Percentiles rank a stretch among this genome's conserved stretches.
Conservation (phyloP, 2,888 invertebrate genomes). For the Latrodectus elegans region DNA sequence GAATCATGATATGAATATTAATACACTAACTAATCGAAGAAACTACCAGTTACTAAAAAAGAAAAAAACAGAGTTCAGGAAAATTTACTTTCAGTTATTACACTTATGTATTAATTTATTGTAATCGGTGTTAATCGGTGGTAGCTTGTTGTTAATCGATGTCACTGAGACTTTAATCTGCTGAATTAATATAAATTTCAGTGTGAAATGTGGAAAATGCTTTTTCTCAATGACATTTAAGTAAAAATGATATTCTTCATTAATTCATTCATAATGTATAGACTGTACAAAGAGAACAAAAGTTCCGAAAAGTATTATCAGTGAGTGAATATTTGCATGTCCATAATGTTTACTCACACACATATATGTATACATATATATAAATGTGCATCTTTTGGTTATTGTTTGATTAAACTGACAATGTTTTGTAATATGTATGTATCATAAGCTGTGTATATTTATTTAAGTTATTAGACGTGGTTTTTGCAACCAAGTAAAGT, state of each 20-base stretch:
- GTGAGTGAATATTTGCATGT: conserved; percentile 27
- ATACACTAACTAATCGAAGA: too few species aligned
- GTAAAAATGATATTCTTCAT: background rate
- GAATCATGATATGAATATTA: conserved; percentile 14
- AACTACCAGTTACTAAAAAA: too few species aligned
- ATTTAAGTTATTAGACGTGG: conserved; percentile 67
- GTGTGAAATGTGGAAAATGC: too few species aligned
- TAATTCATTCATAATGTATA: background rate
- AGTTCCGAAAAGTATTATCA: conserved; percentile 43
- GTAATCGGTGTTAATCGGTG: too few species aligned
- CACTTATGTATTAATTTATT: too few species aligned
- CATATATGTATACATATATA: background rate
- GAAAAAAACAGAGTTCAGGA: too few species aligned
- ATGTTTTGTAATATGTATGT: conserved; percentile 27
- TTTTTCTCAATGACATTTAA: too few species aligned
- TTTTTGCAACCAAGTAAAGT: conserved; percentile 40
- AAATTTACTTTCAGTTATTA: too few species aligned
- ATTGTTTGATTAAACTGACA: conserved; percentile 8
- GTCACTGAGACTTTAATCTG: too few species aligned
- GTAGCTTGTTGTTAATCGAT: too few species aligned
- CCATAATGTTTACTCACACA: conserved; percentile 23
- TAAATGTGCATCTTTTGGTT: conserved; percentile 20
- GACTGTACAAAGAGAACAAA: conserved; percentile 30
- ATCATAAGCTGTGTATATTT: conserved; percentile 45
- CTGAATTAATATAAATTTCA: too few species aligned